phyloP scores from a whole-genome alignment of 1,140 invertebrate genomes.

The Cyclargus thomasi region DNA sequence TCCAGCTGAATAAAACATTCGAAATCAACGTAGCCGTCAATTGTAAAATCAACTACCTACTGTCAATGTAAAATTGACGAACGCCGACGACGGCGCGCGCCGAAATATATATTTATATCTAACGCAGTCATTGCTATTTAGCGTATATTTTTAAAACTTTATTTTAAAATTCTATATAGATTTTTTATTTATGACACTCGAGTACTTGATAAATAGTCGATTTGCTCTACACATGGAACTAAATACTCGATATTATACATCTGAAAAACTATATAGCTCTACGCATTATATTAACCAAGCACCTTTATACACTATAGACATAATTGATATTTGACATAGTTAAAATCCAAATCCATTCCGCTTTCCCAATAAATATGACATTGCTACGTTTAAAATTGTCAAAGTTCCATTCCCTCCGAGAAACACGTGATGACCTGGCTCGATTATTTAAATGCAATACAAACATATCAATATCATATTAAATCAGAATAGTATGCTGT shows the following conservation, averaged over 20 bases:
- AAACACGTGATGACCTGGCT: too few relatives aligned
- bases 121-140: constrained; percentile 14
- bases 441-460: not conserved
- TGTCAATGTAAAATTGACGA: constrained; percentile 5
- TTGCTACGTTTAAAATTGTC: not conserved
- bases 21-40: constrained; percentile 16
- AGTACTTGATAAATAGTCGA: constrained; percentile 39
- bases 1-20: constrained; percentile 11
- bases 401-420: not conserved
- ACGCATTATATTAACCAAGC: not conserved
- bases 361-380: not conserved
- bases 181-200: constrained; percentile 48
- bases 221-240: constrained; percentile 28
- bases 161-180: constrained; percentile 23
- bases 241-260: constrained; percentile 21
- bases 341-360: not conserved
- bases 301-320: constrained; percentile 24
- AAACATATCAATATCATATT: not conserved
- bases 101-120: constrained; percentile 21
- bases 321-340: constrained; percentile 25
- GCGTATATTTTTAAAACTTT: constrained; percentile 17
- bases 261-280: constrained; percentile 7
- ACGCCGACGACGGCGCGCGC: not conserved
- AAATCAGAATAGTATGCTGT: not conserved
- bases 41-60: constrained; percentile 18